Base-by-base conservation (phyloP, 2,888 invertebrate genomes). In the Calliopum simillimum region DNA sequence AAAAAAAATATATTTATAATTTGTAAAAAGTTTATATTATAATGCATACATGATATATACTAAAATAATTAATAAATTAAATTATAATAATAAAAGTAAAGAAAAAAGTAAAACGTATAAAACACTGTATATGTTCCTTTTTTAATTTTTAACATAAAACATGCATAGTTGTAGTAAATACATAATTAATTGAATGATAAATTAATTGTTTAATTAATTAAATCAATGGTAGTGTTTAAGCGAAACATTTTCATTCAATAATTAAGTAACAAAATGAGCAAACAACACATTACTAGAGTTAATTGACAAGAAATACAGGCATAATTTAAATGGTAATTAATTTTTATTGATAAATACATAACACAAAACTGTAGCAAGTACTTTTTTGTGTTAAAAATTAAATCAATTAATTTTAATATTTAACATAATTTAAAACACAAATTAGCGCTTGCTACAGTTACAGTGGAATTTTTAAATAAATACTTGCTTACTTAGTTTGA, bases 91-190 rank as follows among this genome's bases (percentile, higher is more conserved):
- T 65, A 76, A 76, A 75, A 76, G 68, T 47, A 73, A 13, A 74
- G 33, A 74, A 41, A 74, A 55, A 65, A 63, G 71, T 11, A 2
- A 19, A 61, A 44, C 16, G 59, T 61, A 61, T 70, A 71, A 76
- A 61, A 73, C 76, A 76, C 76, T 79, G 76, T 78, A 81, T 80
- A 81, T 80, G 82, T 82, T 82, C 81, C 82, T 81, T 81, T 81
- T 79, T 78, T 80, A 55, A 33, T 55, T 65, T 33, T 41, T 59
- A 41, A 41, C 33, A 62, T 21, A 49, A 62, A 59, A 43, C 2
- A n/a, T n/a, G n/a, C n/a, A 19, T 65, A 65, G 55, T 23, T 23
- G 44, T 61, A 61, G 46, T 43, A 55, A 55, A 21, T 33, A 63
- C 23, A 11, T 12, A 64, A 12, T 19, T 53, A 19, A 19, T 12